Evolutionary conservation across 53 echinoderm and acorn worm species (phyloP).

Genomic region (Antedon mediterranea): DNA sequence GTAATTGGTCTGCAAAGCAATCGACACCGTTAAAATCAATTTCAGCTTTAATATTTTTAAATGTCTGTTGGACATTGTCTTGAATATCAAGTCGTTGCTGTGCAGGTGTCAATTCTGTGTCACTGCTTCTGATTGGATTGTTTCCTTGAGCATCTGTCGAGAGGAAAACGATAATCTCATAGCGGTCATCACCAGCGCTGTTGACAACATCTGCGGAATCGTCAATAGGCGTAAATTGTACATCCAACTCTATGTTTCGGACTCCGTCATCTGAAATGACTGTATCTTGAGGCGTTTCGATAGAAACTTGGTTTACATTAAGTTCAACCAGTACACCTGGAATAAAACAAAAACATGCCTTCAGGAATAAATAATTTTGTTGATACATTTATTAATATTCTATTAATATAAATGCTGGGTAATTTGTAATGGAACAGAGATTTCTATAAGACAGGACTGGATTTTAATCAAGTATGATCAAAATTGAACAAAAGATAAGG

Average conservation of each 20-base stretch:
- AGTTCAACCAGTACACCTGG: constrained; percentile 17
- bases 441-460: too few species aligned
- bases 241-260: constrained; percentile 11
- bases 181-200: constrained; percentile 17
- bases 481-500: too few species aligned
- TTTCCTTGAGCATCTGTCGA: constrained; percentile 16
- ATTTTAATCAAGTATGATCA: too few species aligned
- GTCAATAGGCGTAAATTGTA: constrained; percentile 10
- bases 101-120: constrained; percentile 1
- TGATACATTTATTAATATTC: neutral
- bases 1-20: constrained; percentile 14
- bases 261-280: constrained; percentile 14
- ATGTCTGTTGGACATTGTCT: constrained; percentile 7
- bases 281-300: constrained; percentile 6
- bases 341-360: neutral
- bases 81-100: constrained; percentile 16
- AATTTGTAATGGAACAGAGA: neutral
- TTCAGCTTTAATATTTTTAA: constrained; percentile 11
- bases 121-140: constrained; percentile 7
- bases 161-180: constrained; percentile 21
- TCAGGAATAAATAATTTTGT: neutral
- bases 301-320: constrained; percentile 9
- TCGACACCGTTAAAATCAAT: constrained; percentile 13
- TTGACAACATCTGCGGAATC: constrained; percentile 25
- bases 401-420: neutral